Base-by-base conservation (phyloP, 1,140 invertebrate genomes). In the Heterodera schachtii region DNA sequence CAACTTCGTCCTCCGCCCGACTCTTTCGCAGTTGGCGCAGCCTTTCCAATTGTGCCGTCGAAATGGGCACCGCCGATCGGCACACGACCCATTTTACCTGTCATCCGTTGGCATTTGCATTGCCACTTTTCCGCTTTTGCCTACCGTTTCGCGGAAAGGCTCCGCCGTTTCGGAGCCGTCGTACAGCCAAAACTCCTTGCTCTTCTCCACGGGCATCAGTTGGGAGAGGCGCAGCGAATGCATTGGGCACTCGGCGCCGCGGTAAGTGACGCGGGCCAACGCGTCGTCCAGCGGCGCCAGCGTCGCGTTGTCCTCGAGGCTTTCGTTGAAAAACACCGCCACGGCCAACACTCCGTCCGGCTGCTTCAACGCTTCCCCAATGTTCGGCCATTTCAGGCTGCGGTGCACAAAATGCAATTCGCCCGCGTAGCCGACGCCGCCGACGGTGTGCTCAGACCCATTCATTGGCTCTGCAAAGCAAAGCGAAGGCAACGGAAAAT, bases 101-200 rank as follows among this genome's bases (percentile, higher is more conserved):
- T 43, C 13, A 46, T 44, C 3, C 19, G 64, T 41, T 9, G 5
- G 6, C 41, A 21, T 21, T 67, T 31, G 7, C 47, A 44, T n/a
- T 21, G 60, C 21, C 11, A 11, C 57, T 13, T 67, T 44, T 46
- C 21, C 8, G 3, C 52, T 46, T 77, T 16, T 69, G 8, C 31
- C 43, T 31, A 78, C 87, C 46, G 75, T 84, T 76, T 89, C 89
- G n/a, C 88, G 80, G 75, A 81, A 90, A 44, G 88, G 88, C 31
- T 88, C 87, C 64, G 82, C 78, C 21, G 88, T 89, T 73, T 90
- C 88, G 19, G 84, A 87, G 52, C 88, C 88, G 46, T 89, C 88
- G 74, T 90, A 89, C 41, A 87, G 80, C 88, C 88, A 89, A 76
- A 89, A 90, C 75, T 89, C 88, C 71, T 89, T 89, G 21, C 70